These are phyloP conservation scores for Thelaira solivaga DNA, from an alignment of 2,888 invertebrate genomes.

Conservation along the genomic window DNA sequence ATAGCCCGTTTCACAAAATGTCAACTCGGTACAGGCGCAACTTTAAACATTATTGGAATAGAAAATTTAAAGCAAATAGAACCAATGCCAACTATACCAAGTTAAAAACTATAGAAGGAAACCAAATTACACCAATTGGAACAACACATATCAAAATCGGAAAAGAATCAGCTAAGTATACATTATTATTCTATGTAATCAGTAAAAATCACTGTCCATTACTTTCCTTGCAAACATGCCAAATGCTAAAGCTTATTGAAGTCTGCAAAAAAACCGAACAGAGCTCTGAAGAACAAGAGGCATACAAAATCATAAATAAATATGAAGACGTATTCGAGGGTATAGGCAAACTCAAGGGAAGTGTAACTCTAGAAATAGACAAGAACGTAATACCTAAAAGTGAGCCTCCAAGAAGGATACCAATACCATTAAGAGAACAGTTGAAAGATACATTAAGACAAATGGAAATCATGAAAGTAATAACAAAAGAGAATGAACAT, in stretches of 20 bases:
- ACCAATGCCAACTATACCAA: not conserved
- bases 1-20: not conserved
- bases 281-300: not conserved
- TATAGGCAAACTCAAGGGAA: not conserved
- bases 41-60: not conserved
- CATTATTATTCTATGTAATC: constrained; percentile 10
- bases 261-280: not conserved
- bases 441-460: too few relatives aligned
- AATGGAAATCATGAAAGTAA: too few relatives aligned
- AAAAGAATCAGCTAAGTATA: not conserved
- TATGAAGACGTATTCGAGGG: constrained; percentile 3
- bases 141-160: not conserved
- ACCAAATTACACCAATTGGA: not conserved
- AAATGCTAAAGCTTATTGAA: not conserved
- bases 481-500: too few relatives aligned
- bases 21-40: not conserved
- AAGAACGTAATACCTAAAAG: too few relatives aligned
- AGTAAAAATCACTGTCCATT: constrained; percentile 12
- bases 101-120: constrained; percentile 10
- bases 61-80: not conserved
- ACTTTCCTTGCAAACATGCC: not conserved
- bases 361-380: constrained; percentile 1
- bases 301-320: constrained; percentile 1
- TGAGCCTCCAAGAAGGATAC: too few relatives aligned
- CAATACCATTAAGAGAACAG: too few relatives aligned